phyloP scores from a whole-genome alignment of 2,113 vertebrate genomes.

The Trichechus manatus region DNA sequence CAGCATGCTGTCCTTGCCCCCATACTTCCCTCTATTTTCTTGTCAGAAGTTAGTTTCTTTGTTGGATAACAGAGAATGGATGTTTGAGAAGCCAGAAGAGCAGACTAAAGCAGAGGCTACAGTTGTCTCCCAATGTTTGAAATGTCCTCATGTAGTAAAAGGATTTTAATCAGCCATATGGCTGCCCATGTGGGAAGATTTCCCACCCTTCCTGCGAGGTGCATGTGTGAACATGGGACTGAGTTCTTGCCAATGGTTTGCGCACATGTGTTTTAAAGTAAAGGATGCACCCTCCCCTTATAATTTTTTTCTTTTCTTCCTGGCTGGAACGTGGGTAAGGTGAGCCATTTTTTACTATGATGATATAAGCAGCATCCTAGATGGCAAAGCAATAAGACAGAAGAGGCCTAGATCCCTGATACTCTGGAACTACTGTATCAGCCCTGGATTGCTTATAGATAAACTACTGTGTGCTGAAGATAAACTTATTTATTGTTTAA shows the following conservation, averaged over 20 bases:
- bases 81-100: slow-evolving; percentile 29
- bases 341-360: not conserved
- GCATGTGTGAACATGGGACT: not conserved
- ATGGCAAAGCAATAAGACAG: not conserved
- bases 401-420: not conserved
- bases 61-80: not conserved
- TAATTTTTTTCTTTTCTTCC: not conserved
- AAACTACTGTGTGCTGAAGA: not conserved
- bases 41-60: not conserved
- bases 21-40: not conserved
- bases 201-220: not conserved
- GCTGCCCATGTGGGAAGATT: not conserved
- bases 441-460: not conserved
- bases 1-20: not conserved
- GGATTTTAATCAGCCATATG: not conserved
- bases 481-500: not conserved
- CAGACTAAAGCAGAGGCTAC: not conserved
- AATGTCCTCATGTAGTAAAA: not conserved
- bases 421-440: not conserved
- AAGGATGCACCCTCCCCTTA: not conserved
- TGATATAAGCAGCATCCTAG: not conserved
- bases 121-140: not conserved
- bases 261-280: not conserved
- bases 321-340: not conserved
- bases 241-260: not conserved